These are phyloP conservation scores for Chiridota heheva DNA, from an alignment of 35 echinoderm and acorn worm species.

Conservation along the genomic window DNA sequence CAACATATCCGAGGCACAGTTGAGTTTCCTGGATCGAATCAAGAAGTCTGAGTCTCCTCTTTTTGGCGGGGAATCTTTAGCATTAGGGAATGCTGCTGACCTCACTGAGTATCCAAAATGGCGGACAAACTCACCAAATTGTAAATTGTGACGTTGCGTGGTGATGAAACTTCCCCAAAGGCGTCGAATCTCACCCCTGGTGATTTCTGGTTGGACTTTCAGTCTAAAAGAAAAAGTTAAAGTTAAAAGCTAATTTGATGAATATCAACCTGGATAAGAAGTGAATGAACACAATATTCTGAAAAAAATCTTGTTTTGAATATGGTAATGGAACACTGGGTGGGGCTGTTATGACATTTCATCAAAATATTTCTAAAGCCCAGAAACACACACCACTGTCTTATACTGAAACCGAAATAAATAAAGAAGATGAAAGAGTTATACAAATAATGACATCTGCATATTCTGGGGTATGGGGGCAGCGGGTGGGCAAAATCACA, in stretches of 20 bases:
- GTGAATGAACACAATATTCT: no score
- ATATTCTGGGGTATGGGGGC: no score
- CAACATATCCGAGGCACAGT: constrained; percentile 96
- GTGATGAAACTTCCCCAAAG: constrained; percentile 91
- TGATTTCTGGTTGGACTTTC: constrained; percentile 70
- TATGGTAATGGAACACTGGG: no score
- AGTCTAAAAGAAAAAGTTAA: constrained; percentile 46
- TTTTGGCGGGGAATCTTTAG: constrained; percentile 87
- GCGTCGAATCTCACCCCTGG: constrained; percentile 82
- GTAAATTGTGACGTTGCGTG: constrained; percentile 54
- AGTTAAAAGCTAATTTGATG: background rate
- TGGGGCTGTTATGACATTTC: no score
- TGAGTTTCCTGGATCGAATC: constrained; percentile 87
- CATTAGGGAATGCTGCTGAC: constrained; percentile 85
- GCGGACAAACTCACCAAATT: constrained; percentile 84
- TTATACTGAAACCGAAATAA: no score
- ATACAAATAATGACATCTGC: no score
- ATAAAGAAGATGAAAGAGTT: no score
- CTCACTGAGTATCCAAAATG: constrained; percentile 80
- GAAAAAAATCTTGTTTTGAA: no score
- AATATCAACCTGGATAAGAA: no score
- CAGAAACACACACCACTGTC: no score
- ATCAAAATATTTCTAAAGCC: no score
- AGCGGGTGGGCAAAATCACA: no score
- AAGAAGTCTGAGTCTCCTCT: constrained; percentile 91